Conservation (phyloP, 2,888 invertebrate species). For the Elmis aenea region DNA sequence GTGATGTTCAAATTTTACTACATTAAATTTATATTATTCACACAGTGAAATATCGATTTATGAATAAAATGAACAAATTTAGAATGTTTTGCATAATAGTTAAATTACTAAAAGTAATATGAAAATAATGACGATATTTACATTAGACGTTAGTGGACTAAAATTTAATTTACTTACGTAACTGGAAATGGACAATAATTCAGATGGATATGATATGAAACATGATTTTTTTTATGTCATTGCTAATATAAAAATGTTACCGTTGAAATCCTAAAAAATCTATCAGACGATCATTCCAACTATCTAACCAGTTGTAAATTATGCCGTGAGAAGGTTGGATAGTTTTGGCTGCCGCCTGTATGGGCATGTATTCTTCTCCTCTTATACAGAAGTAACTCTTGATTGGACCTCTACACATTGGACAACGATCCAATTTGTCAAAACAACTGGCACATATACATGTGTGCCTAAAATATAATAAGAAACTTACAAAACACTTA, state of each 20-base stretch:
- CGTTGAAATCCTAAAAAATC: constrained; percentile 68
- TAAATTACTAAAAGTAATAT: neutral
- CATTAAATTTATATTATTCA: no score
- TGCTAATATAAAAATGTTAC: constrained; percentile 37
- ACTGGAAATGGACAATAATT: no score
- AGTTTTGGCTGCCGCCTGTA: constrained; percentile 43
- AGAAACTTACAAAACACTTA: no score
- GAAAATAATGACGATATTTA: no score
- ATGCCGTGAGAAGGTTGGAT: constrained; percentile 40
- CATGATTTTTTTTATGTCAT: no score
- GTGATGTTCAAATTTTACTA: no score
- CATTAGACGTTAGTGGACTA: no score
- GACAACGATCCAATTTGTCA: constrained; percentile 75
- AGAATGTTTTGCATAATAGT: neutral
- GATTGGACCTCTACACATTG: constrained; percentile 80
- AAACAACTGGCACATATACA: constrained; percentile 80
- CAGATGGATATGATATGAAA: no score
- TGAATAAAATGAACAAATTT: neutral
- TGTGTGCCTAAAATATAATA: constrained; percentile 57
- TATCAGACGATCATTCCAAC: constrained; percentile 67
- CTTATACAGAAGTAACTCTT: constrained; percentile 80
- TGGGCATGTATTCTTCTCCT: constrained; percentile 67
- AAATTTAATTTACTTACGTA: no score
- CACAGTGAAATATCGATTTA: constrained; percentile 1
- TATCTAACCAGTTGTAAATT: constrained; percentile 51